Base-by-base conservation (phyloP, 2,797 vertebrate genomes). In the Peromyscus eremicus region DNA sequence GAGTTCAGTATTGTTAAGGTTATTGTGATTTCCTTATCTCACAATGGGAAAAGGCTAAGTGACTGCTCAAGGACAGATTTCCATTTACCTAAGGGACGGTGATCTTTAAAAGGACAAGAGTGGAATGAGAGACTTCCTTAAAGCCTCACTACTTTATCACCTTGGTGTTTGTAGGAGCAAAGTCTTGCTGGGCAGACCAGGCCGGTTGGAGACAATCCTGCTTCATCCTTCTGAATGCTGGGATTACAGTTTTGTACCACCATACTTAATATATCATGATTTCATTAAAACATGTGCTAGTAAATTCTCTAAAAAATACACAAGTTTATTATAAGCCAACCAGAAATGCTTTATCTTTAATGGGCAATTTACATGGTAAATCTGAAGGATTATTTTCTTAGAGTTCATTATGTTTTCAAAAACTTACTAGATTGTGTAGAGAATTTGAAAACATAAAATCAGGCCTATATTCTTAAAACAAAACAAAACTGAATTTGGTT, bases 371-470 rank as follows among this genome's bases (percentile, higher is more conserved):
- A 91, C 25, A 57, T 29, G 43, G 11, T 29, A 9, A 89, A 93
- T 89, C 3, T 84, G 57, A 96, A 66, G 40, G n/a, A 91, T 40
- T 85, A 73, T 89, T 93, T 94, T 77, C 16, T 25, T 57, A 81
- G 21, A 76, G 25, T 10, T 29, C 77, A 87, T 75, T 94, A 62
- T 21, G 32, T 55, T 91, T 77, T 89, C 7, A 83, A 70, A 62
- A 93, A 82, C 49, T 91, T 14, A 89, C 2, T 7, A 86, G 14
- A 64, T 27, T 5, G 21, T 11, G 21, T 37, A 9, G 34, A 83
- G 12, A 92, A 95, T 75, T 90, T 68, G 87, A 96, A 82, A 14
- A 76, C 19, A 46, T 60, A 85, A 92, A 89, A 84, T 43, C 89
- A 55, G 66, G 64, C 27, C n/a, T 52, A 40, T n/a, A 64, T 85